Evolutionary conservation across 2,113 vertebrate species (phyloP).

Genomic region (Grammomys surdaster): DNA sequence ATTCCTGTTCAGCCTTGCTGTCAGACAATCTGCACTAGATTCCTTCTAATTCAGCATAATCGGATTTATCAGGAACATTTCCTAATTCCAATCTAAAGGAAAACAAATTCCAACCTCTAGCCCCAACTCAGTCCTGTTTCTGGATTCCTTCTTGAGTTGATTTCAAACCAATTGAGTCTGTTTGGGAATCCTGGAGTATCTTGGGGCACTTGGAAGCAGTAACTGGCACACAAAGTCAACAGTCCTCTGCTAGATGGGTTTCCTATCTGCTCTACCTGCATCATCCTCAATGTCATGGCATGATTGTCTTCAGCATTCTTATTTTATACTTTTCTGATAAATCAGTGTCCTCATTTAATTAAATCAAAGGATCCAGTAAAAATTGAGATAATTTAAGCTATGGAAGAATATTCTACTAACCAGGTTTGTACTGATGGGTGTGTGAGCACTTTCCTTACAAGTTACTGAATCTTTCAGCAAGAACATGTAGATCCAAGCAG

Average conservation of each 20-base stretch:
- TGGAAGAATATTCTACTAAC: constrained; percentile 12
- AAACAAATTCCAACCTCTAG: not conserved
- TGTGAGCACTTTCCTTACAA: constrained; percentile 37
- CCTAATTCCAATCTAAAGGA: constrained; percentile 42
- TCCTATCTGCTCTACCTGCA: constrained; percentile 10
- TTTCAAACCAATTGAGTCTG: constrained; percentile 13
- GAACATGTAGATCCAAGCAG: constrained; percentile 38
- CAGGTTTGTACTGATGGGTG: constrained; percentile 3
- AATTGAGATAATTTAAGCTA: constrained; percentile 41
- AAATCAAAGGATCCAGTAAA: constrained; percentile 19
- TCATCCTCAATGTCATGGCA: not conserved
- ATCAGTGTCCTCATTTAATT: constrained; percentile 45
- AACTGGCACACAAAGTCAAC: constrained; percentile 21
- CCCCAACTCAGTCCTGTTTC: not conserved
- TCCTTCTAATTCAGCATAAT: not conserved
- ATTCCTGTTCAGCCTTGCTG: not conserved
- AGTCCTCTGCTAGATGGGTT: not conserved
- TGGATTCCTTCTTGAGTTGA: not conserved
- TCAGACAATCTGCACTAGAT: not conserved
- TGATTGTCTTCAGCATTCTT: not conserved
- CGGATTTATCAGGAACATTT: not conserved
- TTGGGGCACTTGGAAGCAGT: not conserved
- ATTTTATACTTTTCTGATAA: constrained; percentile 4
- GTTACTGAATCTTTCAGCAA: constrained; percentile 40
- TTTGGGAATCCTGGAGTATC: constrained; percentile 28